A percentile compares a stretch with the other conserved stretches of the same genome.
Evolutionary conservation across 2,888 invertebrate genomes (phyloP).

Genomic region (Archaeoteleia sp.): DNA sequence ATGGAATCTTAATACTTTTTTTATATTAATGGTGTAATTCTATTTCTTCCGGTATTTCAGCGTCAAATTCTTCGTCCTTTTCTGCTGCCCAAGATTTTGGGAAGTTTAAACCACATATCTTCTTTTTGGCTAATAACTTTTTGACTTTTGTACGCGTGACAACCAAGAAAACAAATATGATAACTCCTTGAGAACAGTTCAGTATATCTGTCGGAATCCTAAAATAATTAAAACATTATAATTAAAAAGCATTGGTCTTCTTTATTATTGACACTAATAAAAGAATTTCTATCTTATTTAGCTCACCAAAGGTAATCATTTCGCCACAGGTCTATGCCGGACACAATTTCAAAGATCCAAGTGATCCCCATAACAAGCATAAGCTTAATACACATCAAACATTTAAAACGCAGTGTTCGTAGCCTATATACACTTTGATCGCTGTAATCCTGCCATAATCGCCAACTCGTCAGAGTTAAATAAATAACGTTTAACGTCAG

Average conservation of each 20-base stretch:
- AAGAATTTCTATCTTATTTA: no score
- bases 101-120: conserved; percentile 67
- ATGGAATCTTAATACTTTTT: no score
- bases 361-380: conserved; percentile 83
- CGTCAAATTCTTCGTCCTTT: conserved; percentile 69
- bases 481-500: no score
- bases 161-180: conserved; percentile 73
- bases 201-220: conserved; percentile 73
- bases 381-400: conserved; percentile 80
- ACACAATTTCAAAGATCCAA: conserved; percentile 83
- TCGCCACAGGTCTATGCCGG: conserved; percentile 54
- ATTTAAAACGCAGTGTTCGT: conserved; percentile 76
- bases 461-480: conserved; percentile 78
- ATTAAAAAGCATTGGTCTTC: background rate
- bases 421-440: conserved; percentile 76
- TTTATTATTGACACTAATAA: no score
- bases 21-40: no score
- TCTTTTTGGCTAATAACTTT: conserved; percentile 72
- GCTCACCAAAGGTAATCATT: conserved; percentile 25
- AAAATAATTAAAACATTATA: conserved; percentile 32
- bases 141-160: conserved; percentile 76
- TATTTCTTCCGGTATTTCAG: no score
- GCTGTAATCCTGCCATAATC: conserved; percentile 77
- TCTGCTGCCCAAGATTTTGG: conserved; percentile 72
- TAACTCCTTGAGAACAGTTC: conserved; percentile 74